Percentiles rank a stretch among this genome's conserved stretches.
phyloP scores from a whole-genome alignment of 2,888 invertebrate species.

The Anoplius nigerrimus region DNA sequence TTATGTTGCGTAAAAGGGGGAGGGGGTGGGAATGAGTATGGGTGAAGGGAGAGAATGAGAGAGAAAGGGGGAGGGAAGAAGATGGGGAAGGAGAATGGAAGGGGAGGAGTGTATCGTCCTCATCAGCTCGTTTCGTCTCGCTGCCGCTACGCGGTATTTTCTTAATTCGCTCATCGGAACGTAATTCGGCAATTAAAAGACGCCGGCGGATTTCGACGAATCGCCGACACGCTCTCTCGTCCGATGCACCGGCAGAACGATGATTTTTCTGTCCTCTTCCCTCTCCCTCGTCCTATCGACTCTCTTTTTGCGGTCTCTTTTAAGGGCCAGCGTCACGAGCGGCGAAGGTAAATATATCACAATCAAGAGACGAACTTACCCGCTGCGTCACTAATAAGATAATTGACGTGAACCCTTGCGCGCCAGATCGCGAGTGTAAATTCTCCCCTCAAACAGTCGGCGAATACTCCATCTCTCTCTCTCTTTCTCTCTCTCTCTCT shows the following conservation, averaged over 20 bases:
- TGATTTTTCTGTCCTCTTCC: neutral
- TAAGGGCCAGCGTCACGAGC: too few relatives aligned
- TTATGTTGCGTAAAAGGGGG: conserved; percentile 51
- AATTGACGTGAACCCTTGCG: neutral
- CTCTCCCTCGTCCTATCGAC: neutral
- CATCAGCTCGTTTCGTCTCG: neutral
- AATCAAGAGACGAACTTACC: too few relatives aligned
- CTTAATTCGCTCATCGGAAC: conserved; percentile 4
- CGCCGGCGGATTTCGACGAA: neutral
- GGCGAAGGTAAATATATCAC: too few relatives aligned
- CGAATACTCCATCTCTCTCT: neutral
- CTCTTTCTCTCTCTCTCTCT: neutral
- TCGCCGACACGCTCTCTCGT: neutral
- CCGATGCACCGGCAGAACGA: neutral
- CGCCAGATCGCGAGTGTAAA: neutral
- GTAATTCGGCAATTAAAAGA: conserved; percentile 11
- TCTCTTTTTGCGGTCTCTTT: neutral
- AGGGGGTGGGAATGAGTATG: neutral
- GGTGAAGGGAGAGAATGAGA: too few relatives aligned
- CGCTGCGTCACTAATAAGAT: too few relatives aligned
- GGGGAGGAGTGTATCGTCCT: neutral
- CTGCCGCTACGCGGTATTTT: neutral
- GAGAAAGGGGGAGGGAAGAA: too few relatives aligned
- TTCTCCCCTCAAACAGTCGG: conserved; percentile 3
- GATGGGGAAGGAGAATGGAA: neutral